These are phyloP conservation scores for Cepphus grylle DNA, from an alignment of 2,113 vertebrate species.

Conservation along the genomic window DNA sequence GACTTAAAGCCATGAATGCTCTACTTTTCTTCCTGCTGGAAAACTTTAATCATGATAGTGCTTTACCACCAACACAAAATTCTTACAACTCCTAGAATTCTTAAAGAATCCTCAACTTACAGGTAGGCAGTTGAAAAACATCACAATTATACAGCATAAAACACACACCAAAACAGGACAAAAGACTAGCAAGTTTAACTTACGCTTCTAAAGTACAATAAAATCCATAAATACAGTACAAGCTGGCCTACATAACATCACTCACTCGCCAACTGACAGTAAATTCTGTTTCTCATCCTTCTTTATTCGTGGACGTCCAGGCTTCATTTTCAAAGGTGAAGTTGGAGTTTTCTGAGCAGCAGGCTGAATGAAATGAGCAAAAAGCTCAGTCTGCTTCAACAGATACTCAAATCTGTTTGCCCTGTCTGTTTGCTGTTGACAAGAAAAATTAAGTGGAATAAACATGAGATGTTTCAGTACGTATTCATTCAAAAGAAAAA, in stretches of 20 bases:
- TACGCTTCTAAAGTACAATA: background rate
- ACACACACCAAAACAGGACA: background rate
- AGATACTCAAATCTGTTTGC: slow-evolving; percentile 99
- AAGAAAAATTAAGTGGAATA: slow-evolving; percentile 6
- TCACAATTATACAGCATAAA: background rate
- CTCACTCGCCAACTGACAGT: slow-evolving; percentile 95
- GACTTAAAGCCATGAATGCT: background rate
- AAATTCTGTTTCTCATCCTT: slow-evolving; percentile 98
- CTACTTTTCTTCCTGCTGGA: background rate
- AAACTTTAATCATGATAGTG: background rate
- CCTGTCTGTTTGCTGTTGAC: slow-evolving; percentile 89
- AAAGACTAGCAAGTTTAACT: background rate
- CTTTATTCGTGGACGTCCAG: slow-evolving; percentile 93
- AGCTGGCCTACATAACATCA: slow-evolving; percentile 33
- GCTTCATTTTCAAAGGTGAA: slow-evolving; percentile 98
- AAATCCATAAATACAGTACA: background rate
- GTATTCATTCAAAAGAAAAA: background rate
- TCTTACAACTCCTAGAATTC: background rate
- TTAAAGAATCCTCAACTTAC: background rate
- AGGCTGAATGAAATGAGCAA: slow-evolving; percentile 98
- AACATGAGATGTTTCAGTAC: background rate
- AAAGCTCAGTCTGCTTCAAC: slow-evolving; percentile 96
- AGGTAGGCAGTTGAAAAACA: background rate
- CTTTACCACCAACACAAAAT: background rate
- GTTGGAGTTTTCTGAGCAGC: slow-evolving; percentile 98